Evolutionary conservation across 2,797 vertebrate genomes (phyloP).

Genomic region (Gadopsis bispinosus): DNA sequence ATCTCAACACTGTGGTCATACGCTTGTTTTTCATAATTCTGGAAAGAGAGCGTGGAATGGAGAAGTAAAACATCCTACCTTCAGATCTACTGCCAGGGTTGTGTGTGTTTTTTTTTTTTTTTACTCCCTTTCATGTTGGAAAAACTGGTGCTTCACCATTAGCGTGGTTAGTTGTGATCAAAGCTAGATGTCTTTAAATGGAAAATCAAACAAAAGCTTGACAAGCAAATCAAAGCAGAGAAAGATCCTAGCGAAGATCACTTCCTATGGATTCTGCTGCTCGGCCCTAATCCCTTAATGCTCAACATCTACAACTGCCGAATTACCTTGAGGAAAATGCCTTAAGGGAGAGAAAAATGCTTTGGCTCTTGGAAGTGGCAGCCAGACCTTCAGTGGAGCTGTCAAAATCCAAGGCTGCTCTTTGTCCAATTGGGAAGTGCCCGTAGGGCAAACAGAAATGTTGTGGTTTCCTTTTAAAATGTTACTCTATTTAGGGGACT

Average conservation of each 20-base stretch:
- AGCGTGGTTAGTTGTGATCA: conserved; percentile 72
- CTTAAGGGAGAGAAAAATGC: conserved; percentile 50
- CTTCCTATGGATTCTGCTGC: conserved; percentile 55
- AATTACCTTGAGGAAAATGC: conserved; percentile 67
- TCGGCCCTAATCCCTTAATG: conserved; percentile 67
- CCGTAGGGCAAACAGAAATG: conserved; percentile 72
- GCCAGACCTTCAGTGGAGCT: conserved; percentile 59
- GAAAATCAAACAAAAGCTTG: conserved; percentile 62
- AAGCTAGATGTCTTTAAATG: conserved; percentile 58
- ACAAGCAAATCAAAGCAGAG: conserved; percentile 70
- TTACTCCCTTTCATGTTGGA: conserved; percentile 38
- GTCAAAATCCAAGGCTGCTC: conserved; percentile 69
- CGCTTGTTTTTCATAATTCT: conserved; percentile 58
- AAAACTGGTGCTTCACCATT: conserved; percentile 30
- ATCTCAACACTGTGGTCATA: conserved; percentile 59
- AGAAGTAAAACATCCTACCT: conserved; percentile 49
- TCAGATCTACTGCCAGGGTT: conserved; percentile 86
- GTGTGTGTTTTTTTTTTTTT: conserved; percentile 35
- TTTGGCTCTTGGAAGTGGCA: conserved; percentile 56
- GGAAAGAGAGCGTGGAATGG: conserved; percentile 24
- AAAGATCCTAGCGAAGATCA: conserved; percentile 42
- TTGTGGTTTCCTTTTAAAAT: conserved; percentile 78
- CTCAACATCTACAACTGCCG: conserved; percentile 58
- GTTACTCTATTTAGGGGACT: conserved; percentile 72
- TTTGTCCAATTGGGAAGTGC: conserved; percentile 70